Base-by-base conservation (phyloP, 2,888 invertebrate genomes). In the Glyphotaelius pellucidus region DNA sequence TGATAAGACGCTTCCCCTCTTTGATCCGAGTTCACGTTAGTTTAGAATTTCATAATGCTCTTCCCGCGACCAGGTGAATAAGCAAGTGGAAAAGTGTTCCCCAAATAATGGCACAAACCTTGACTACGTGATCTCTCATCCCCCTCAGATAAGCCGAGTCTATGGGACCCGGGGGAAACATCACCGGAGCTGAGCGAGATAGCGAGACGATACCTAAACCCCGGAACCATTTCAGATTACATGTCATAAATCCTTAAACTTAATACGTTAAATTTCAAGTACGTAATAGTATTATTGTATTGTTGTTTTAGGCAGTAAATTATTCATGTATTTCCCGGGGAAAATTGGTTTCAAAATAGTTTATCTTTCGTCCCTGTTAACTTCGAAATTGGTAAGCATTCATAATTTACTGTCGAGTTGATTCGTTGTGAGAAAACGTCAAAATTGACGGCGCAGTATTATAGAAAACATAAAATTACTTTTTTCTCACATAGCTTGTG, bases 201-300 rank as follows among this genome's bases (percentile, higher is more conserved):
- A 25, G 31, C 83, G 35, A 38, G 35, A 35, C 83, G 83, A 83
- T 38, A 83, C 32, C 83, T 11, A 25, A 83, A 83, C 83, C 32
- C 19, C 83, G 35, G 83, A 32, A 38, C 35, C 83, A 83, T 32
- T 83, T 83, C 83, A 83, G 83, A 83, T 83, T 83, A 83, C 83
- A 15, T 38, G 12, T 38, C 32, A 38, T 83, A 83, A 83, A 83
- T 35, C 83, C 35, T 32, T 83, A 83, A 32, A 83, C 83, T 83
- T 38, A 32, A 19, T 83, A 83, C 32, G 35, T 67, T 67, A 25
- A 67, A 67, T 67, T 67, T 67, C 67, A n/a, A 67, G 67, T 67
- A 67, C 25, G 67, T 67, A 19, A 19, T 67, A 67, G 5, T 67
- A 19, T 42, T 67, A 19, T 42, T 11, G 42, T 67, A 67, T 67